These are phyloP conservation scores for Oreohelix idahoensis DNA, from an alignment of 1,140 invertebrate genomes.

Conservation along the genomic window DNA sequence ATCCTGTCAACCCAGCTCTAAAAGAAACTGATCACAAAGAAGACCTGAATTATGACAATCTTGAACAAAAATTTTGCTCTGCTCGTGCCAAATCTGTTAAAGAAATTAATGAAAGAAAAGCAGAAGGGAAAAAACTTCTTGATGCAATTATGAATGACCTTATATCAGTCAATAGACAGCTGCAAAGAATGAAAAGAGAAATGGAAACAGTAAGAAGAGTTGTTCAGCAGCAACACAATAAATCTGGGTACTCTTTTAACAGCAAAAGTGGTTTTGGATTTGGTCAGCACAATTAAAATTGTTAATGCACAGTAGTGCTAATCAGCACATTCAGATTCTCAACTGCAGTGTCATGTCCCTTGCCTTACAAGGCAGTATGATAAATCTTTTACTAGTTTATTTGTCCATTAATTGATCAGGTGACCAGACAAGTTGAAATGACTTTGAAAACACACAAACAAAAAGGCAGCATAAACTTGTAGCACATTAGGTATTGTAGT, in stretches of 20 bases:
- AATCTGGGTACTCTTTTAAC: not conserved
- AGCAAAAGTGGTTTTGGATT: not conserved
- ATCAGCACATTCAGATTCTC: too few species aligned
- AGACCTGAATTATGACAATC: not conserved
- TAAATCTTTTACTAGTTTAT: too few species aligned
- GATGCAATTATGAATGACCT: not conserved
- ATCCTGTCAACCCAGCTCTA: not conserved
- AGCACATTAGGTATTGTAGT: too few species aligned
- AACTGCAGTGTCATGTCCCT: too few species aligned
- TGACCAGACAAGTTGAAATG: too few species aligned
- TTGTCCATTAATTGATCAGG: too few species aligned
- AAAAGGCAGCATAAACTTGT: too few species aligned
- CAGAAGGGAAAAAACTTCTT: slow-evolving; percentile 11
- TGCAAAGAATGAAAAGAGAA: slow-evolving; percentile 22
- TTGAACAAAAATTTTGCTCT: not conserved
- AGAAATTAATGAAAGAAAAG: not conserved
- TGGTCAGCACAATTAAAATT: not conserved
- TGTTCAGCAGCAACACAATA: not conserved
- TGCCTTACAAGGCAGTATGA: too few species aligned
- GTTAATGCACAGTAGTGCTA: too few species aligned
- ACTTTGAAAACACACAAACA: too few species aligned
- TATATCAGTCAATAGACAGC: not conserved
- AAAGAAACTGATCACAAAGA: not conserved
- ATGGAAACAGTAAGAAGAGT: slow-evolving; percentile 17
- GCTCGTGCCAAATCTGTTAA: not conserved